Evolutionary conservation across 2,113 vertebrate species (phyloP).

Genomic region (Brachyhypopomus gauderio): DNA sequence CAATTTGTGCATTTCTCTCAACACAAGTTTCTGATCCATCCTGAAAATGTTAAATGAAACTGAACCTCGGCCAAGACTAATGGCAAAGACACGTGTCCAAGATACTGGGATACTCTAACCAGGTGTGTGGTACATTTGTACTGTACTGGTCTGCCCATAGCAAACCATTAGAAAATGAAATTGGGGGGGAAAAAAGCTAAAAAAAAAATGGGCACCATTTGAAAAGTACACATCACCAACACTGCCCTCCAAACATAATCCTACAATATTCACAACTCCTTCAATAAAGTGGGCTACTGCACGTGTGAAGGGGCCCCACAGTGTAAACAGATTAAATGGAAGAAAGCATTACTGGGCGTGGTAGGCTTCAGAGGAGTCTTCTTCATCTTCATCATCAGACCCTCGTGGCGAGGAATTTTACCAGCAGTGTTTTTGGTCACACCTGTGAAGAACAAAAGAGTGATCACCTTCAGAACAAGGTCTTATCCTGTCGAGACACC

Average conservation of each 20-base stretch:
- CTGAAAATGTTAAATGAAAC: too few species aligned
- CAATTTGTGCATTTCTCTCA: too few species aligned
- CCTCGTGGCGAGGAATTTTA: conserved; percentile 71
- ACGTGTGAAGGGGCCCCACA: background rate
- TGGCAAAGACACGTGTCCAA: too few species aligned
- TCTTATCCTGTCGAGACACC: too few species aligned
- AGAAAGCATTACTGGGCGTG: conserved; percentile 84
- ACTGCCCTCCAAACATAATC: background rate
- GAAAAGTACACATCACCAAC: background rate
- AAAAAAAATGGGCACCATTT: too few species aligned
- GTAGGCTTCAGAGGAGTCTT: conserved; percentile 66
- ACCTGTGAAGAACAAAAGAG: conserved; percentile 18
- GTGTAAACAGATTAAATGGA: background rate
- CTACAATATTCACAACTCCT: background rate
- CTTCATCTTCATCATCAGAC: conserved; percentile 66
- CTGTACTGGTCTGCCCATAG: too few species aligned
- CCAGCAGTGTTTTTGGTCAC: conserved; percentile 51
- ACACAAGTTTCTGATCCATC: too few species aligned
- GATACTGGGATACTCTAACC: too few species aligned
- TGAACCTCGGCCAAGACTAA: too few species aligned
- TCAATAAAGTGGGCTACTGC: background rate
- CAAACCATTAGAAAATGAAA: too few species aligned
- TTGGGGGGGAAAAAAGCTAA: too few species aligned
- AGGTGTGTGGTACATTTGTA: too few species aligned
- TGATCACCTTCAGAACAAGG: background rate